Evolutionary conservation across 2,113 vertebrate species (phyloP), one percentile per base, ranked within the genome.

Genomic region (Colius striatus): DNA sequence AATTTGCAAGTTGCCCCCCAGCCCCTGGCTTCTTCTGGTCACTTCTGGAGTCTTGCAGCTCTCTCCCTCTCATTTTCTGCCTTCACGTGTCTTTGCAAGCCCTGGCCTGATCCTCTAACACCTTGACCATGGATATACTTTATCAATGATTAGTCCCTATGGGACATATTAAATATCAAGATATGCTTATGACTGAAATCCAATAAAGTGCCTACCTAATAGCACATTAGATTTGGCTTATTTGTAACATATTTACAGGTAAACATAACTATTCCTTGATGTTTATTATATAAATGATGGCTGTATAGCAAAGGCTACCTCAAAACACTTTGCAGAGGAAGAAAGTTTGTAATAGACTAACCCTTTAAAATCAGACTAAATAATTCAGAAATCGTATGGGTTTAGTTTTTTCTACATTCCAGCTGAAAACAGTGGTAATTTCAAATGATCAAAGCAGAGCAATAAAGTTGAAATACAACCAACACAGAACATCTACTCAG

Each of bases 381-480:
- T 55, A 63, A 74, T 51, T 80, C n/a, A 25, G 34, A 53, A 76
- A 76, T 73, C 0, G 0, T 48, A 32, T 89, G 27, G 19, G 8
- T 41, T 84, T 68, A 36, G 3, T n/a, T 95, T 89, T 78, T 87
- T 34, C 34, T 74, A 63, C 76, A 89, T 86, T 80, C 53, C 41
- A 89, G 45, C 65, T 89, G 78, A 83, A 92, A 89, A 84, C 41
- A 74, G 76, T 41, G 61, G 71, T 85, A 83, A 96, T 88, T 91
- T 84, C 47, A 95, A 90, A 84, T 30, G 55, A 95, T 94, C 93
- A 97, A 96, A 96, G 94, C 51, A 62, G 87, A 95, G 43, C 71
- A 92, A 78, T 88, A 48, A 92, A 93, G 32, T 43, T 94, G 92
- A 96, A 91, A 88, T 86, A 84, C 68, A 92, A 51, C 34, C 13